Conservation (phyloP, 2,797 vertebrate genomes). For the Fringilla coelebs region DNA sequence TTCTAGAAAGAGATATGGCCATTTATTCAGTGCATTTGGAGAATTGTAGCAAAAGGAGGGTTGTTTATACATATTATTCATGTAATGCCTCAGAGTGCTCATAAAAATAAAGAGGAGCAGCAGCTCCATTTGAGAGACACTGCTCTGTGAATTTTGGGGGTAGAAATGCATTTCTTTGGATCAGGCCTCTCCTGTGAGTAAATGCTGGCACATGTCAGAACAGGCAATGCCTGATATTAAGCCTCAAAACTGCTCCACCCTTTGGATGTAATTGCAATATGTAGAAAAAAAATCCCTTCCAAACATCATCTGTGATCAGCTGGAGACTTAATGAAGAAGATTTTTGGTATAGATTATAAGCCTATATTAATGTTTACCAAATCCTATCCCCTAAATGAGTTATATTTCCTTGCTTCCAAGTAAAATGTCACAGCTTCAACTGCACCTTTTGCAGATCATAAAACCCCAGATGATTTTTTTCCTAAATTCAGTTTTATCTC, state of each 20-base stretch:
- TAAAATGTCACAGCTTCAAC: slow-evolving; percentile 5
- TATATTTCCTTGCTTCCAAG: slow-evolving; percentile 1
- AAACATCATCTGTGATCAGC: background rate
- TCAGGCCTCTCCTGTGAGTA: background rate
- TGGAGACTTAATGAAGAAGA: background rate
- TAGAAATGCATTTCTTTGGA: background rate
- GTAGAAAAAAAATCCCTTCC: background rate
- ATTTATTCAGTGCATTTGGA: background rate
- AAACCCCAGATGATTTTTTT: slow-evolving; percentile 29
- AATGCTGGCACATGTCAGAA: background rate
- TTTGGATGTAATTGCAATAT: background rate
- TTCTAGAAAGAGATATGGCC: background rate
- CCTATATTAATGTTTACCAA: background rate
- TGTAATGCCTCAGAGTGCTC: background rate
- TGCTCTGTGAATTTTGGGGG: background rate
- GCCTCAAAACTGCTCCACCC: background rate
- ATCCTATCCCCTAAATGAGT: background rate
- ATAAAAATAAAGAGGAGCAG: background rate
- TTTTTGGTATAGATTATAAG: background rate
- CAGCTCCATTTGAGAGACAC: background rate
- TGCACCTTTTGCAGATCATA: slow-evolving; percentile 32
- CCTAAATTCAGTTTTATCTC: slow-evolving; percentile 41
- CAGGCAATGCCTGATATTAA: background rate
- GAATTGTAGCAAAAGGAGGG: background rate
- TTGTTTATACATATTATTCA: background rate